phyloP scores from a whole-genome alignment of 2,797 vertebrate genomes.

The Aplochiton taeniatus region DNA sequence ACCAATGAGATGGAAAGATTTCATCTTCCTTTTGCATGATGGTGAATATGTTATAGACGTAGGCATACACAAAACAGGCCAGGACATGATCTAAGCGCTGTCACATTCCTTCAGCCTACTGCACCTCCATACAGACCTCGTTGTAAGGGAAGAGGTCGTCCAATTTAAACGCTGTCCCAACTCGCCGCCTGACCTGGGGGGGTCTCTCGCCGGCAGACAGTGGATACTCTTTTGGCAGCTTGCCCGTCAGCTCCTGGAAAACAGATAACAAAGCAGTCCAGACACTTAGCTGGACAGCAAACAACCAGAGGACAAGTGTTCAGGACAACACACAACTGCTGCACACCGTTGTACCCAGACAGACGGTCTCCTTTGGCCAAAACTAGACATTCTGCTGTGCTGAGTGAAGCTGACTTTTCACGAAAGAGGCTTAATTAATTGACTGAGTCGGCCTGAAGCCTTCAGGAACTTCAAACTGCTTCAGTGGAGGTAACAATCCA shows the following conservation, averaged over 20 bases:
- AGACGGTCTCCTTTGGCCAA: background rate
- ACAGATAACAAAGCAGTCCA: background rate
- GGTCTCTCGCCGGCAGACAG: constrained; percentile 86
- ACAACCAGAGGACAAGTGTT: background rate
- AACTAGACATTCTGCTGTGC: background rate
- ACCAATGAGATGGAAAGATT: too few species aligned
- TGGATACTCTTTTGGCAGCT: constrained; percentile 94
- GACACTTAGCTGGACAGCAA: constrained; percentile 22
- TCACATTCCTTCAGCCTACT: constrained; percentile 1
- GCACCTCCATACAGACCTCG: constrained; percentile 74
- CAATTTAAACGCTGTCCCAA: constrained; percentile 91
- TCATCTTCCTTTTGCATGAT: too few species aligned
- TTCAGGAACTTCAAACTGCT: background rate
- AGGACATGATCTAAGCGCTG: background rate
- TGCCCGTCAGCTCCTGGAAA: constrained; percentile 90
- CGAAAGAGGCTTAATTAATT: background rate
- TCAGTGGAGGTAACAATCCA: background rate
- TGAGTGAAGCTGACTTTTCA: constrained; percentile 8
- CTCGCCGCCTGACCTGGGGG: constrained; percentile 86
- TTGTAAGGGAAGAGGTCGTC: constrained; percentile 90
- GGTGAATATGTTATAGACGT: too few species aligned
- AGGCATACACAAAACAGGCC: background rate
- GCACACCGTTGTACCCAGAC: background rate
- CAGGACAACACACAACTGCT: background rate
- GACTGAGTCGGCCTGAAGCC: background rate